These are phyloP conservation scores for Solea solea DNA, from an alignment of 2,113 vertebrate species.

Conservation along the genomic window DNA sequence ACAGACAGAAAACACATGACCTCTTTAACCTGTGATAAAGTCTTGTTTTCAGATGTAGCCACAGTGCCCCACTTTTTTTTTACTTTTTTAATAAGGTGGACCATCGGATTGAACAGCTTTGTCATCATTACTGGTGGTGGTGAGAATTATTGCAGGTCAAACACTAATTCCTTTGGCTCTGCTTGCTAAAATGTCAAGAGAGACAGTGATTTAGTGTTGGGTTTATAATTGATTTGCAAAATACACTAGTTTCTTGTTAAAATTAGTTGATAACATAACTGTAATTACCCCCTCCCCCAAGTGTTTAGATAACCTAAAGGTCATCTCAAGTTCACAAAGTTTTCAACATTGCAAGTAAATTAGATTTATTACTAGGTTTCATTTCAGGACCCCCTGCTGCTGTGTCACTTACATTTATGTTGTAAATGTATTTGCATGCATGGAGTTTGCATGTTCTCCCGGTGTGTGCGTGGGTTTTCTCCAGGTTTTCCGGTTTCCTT, in stretches of 20 bases:
- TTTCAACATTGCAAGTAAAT: neutral
- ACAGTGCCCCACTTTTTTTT: too few relatives aligned
- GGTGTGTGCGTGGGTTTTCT: too few relatives aligned
- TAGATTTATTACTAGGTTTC: neutral
- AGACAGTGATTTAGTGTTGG: slow-evolving; percentile 12
- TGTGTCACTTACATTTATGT: neutral
- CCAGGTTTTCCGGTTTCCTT: too few relatives aligned
- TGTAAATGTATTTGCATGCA: neutral
- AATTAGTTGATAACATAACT: neutral
- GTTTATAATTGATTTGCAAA: slow-evolving; percentile 5
- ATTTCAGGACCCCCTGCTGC: neutral
- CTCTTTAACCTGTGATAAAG: too few relatives aligned
- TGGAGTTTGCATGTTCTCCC: too few relatives aligned
- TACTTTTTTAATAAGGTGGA: too few relatives aligned
- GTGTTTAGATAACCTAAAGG: neutral
- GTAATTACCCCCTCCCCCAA: neutral
- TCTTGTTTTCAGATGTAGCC: too few relatives aligned
- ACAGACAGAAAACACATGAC: too few relatives aligned
- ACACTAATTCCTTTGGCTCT: neutral
- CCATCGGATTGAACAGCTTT: neutral
- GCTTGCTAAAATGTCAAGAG: neutral
- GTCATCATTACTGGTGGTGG: neutral
- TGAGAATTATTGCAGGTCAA: neutral
- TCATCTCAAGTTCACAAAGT: neutral
- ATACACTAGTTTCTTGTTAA: neutral